Conservation (phyloP, 2,888 invertebrate genomes). For the Limenitis camilla region DNA sequence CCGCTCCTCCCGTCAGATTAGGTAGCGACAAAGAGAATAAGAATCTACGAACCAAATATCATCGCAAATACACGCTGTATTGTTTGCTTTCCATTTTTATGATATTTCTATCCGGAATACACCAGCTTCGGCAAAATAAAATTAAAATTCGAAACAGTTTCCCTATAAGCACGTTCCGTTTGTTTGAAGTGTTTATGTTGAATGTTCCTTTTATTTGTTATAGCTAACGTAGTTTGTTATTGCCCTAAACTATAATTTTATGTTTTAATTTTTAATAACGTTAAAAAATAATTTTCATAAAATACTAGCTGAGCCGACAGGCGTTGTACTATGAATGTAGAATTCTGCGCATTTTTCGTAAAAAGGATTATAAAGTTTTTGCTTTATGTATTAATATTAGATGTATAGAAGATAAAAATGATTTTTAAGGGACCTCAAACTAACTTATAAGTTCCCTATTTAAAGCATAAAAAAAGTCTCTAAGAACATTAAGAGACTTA, state of each 20-base stretch:
- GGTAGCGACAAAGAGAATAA: slow-evolving; percentile 56
- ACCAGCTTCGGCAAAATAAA: slow-evolving; percentile 41
- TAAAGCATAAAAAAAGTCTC: too few species aligned
- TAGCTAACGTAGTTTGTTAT: not conserved
- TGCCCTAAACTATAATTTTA: not conserved
- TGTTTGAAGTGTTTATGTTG: slow-evolving; percentile 17
- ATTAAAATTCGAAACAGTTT: slow-evolving; percentile 47
- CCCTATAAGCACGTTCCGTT: slow-evolving; percentile 45
- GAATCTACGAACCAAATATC: slow-evolving; percentile 55
- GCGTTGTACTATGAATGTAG: too few species aligned
- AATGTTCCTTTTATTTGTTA: not conserved
- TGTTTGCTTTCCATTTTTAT: slow-evolving; percentile 70
- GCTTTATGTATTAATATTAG: too few species aligned
- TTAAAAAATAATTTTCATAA: too few species aligned
- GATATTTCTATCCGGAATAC: slow-evolving; percentile 46
- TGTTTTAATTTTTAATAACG: too few species aligned
- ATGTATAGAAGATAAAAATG: too few species aligned
- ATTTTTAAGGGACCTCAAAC: too few species aligned
- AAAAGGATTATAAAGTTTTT: too few species aligned
- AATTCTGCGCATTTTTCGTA: too few species aligned
- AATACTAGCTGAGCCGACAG: too few species aligned
- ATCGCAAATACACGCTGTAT: slow-evolving; percentile 56
- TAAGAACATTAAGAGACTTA: too few species aligned
- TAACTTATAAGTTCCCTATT: too few species aligned
- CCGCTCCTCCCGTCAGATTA: slow-evolving; percentile 56